Evolutionary conservation across 2,113 vertebrate species (phyloP), one percentile per base, ranked within the genome.

Genomic region (Pleuronectes platessa): DNA sequence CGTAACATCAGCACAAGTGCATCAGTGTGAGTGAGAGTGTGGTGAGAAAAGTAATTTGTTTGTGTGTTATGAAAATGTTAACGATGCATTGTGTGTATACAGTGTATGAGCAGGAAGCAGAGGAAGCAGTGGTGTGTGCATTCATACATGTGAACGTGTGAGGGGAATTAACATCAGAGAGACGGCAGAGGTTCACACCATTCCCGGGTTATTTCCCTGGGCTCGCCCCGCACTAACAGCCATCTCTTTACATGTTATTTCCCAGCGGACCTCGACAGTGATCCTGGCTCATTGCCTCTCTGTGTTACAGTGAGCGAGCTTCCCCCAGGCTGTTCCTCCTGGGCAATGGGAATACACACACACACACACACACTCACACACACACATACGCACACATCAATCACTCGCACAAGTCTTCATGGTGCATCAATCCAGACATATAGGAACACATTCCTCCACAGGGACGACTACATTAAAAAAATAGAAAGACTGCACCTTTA

Each of bases 231-330:
- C 76, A 73, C 74, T 84, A 74, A 77, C 80, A 88, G 74, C 56
- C 78, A 76, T 78, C 72, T 76, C 72, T 86, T 88, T 81, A 84
- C 80, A 88, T 90, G 87, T 89, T 89, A 87, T 92, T 91, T 89
- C 90, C 91, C 89, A 71, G 42, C 60, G 81, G 89, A 89, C 68
- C 66, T 60, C 61, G 68, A 78, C 80, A 71, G 66, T 74, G 78
- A 89, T 88, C 73, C 73, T 72, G 88, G 85, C 82, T 90, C 89
- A 90, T 90, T 86, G 81, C 80, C 78, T 86, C 42, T 17, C 79
- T 78, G 69, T 58, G 70, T 81, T 86, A 79, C 82, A 88, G 49
- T 54, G 60, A 27, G 74, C 88, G 81, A 66, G 59, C 79, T 67
- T 76, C 70, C 81, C 74, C 53, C 13, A 6, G 87, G 79, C 75